A percentile compares a stretch with the other conserved stretches of the same genome.
Conservation (phyloP, 2,113 vertebrate species). For the Centrocercus urophasianus region DNA sequence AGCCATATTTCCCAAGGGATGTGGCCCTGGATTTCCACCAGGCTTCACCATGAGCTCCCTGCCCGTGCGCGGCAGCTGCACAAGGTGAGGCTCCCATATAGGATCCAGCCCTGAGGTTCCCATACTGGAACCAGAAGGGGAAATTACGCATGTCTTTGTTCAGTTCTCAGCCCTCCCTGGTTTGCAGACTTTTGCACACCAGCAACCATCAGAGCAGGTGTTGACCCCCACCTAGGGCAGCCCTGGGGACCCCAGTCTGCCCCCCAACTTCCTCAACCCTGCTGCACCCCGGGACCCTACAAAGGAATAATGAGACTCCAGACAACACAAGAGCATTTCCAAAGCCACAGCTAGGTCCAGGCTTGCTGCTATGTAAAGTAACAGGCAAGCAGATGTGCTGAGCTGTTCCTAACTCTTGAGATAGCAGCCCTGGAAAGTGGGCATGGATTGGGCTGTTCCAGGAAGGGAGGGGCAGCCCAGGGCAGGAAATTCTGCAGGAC, state of each 20-base stretch:
- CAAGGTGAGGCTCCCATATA: not conserved
- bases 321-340: not conserved
- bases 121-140: not conserved
- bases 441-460: not conserved
- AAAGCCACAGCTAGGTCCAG: conserved; percentile 8
- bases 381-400: not conserved
- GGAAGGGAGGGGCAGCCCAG: not conserved
- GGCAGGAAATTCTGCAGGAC: not conserved
- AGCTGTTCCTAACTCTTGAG: not conserved
- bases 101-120: not conserved
- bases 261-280: not conserved
- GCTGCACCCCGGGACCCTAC: not conserved
- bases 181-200: not conserved
- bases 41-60: not conserved
- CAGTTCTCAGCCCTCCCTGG: not conserved
- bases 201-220: not conserved
- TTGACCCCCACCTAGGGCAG: not conserved
- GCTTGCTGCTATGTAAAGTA: not conserved
- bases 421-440: not conserved
- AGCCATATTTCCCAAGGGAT: not conserved
- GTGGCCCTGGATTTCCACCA: not conserved
- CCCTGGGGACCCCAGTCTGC: not conserved
- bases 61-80: rapidly evolving
- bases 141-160: not conserved
- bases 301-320: not conserved